phyloP scores from a whole-genome alignment of 1,140 invertebrate genomes.

The Melitaea cinxia region DNA sequence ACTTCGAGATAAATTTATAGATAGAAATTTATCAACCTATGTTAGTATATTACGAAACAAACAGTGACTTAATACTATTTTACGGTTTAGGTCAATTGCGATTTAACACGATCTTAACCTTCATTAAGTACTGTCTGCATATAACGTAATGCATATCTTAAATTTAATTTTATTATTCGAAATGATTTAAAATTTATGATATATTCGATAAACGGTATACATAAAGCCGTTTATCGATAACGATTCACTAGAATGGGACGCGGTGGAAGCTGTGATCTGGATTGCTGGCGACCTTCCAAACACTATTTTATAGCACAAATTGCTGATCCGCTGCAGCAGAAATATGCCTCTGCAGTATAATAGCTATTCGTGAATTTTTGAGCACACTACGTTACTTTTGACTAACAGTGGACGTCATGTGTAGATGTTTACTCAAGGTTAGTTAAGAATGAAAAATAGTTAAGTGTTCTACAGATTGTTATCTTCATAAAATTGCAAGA shows the following conservation, averaged over 20 bases:
- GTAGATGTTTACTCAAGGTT: not conserved
- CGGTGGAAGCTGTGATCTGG: constrained; percentile 42
- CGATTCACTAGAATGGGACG: constrained; percentile 33
- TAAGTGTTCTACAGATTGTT: not conserved
- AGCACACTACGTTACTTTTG: constrained; percentile 4
- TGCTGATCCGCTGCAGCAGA: constrained; percentile 48
- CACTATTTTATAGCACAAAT: constrained; percentile 61
- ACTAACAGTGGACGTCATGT: not conserved
- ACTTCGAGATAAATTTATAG: constrained; percentile 13
- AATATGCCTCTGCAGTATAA: constrained; percentile 46
- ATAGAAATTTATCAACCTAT: not conserved
- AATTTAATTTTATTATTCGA: too few relatives aligned
- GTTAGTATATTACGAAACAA: not conserved
- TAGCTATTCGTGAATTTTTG: constrained; percentile 10
- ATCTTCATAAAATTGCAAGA: not conserved
- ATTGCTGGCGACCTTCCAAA: constrained; percentile 63
- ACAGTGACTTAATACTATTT: too few relatives aligned
- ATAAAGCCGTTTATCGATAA: constrained; percentile 37
- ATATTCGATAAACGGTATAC: constrained; percentile 16
- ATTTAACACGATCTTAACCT: too few relatives aligned
- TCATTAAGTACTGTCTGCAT: too few relatives aligned
- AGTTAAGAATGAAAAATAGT: not conserved
- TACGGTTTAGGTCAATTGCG: too few relatives aligned
- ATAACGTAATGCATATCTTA: too few relatives aligned
- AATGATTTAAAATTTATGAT: too few relatives aligned